Conservation (phyloP, 2,113 vertebrate species). For the Vidua macroura region DNA sequence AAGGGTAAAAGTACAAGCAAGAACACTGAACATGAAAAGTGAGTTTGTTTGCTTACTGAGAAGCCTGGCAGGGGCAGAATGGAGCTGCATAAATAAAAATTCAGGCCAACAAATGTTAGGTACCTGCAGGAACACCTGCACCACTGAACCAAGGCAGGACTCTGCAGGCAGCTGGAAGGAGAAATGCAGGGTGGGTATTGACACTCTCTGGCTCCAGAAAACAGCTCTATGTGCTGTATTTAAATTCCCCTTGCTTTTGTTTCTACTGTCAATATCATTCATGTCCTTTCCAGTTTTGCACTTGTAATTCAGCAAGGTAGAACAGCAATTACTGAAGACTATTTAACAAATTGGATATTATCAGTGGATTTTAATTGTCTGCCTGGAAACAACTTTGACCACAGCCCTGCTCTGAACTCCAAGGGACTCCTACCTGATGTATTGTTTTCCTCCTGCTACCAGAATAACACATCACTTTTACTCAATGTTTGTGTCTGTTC, state of each 20-base stretch:
- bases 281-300: background rate
- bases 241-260: constrained; percentile 44
- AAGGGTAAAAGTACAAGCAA: background rate
- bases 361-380: constrained; percentile 40
- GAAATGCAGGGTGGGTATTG: background rate
- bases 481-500: background rate
- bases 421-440: background rate
- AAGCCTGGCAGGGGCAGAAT: background rate
- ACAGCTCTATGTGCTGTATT: background rate
- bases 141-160: background rate
- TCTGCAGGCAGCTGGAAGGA: background rate
- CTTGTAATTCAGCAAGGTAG: constrained; percentile 19
- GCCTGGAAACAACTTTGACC: constrained; percentile 1
- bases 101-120: background rate
- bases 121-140: background rate
- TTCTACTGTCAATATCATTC: constrained; percentile 46
- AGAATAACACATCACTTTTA: background rate
- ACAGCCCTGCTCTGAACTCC: background rate
- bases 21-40: background rate
- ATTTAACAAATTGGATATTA: background rate
- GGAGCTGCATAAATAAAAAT: background rate
- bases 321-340: constrained; percentile 38
- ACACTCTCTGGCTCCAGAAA: background rate
- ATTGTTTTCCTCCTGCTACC: background rate
- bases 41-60: constrained; percentile 20